phyloP scores from a whole-genome alignment of 2,113 vertebrate species.

The Halichoerus grypus region DNA sequence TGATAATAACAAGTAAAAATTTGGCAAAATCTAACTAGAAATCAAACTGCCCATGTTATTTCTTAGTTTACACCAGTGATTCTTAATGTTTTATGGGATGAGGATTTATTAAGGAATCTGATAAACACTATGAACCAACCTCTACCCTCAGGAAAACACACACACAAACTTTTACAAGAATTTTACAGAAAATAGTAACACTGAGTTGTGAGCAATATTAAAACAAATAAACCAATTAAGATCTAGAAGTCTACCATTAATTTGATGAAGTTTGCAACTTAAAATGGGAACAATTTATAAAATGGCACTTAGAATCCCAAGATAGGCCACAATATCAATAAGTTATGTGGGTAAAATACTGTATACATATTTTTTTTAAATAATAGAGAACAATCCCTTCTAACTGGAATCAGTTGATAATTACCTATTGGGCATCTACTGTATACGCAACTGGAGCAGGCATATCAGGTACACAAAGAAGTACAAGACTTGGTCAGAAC shows the following conservation, averaged over 20 bases:
- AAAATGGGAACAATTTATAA: conserved; percentile 10
- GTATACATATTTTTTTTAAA: not conserved
- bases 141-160: not conserved
- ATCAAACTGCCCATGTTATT: not conserved
- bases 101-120: not conserved
- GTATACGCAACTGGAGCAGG: not conserved
- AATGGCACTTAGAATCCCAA: not conserved
- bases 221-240: not conserved
- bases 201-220: not conserved
- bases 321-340: not conserved
- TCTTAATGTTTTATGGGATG: not conserved
- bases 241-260: not conserved
- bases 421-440: not conserved
- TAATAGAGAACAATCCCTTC: not conserved
- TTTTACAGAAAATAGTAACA: not conserved
- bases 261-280: not conserved
- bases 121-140: not conserved
- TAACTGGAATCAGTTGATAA: not conserved
- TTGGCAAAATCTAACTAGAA: not conserved
- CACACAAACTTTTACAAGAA: not conserved
- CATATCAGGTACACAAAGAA: not conserved
- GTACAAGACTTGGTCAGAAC: not conserved
- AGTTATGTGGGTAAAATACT: not conserved
- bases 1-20: not conserved
- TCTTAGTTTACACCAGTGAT: not conserved